These are phyloP conservation scores for Phyllotreta striolata DNA, from an alignment of 2,888 invertebrate genomes.

Conservation along the genomic window DNA sequence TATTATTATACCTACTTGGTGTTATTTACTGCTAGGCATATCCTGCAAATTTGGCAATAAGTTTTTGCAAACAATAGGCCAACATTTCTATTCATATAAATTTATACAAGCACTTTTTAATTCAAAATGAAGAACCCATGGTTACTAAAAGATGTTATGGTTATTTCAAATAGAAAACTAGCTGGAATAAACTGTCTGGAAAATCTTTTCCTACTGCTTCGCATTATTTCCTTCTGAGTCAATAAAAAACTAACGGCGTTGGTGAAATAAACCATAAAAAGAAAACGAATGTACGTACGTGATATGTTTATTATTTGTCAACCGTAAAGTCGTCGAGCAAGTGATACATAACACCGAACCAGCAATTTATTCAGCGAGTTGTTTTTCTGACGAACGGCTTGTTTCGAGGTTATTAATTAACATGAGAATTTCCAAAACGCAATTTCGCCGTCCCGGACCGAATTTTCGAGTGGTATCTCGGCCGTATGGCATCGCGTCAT, in stretches of 20 bases:
- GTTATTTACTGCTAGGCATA: neutral
- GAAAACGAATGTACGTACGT: constrained; percentile 45
- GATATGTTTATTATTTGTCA: constrained; percentile 38
- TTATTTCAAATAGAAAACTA: too few relatives aligned
- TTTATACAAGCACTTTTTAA: too few relatives aligned
- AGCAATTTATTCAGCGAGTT: constrained; percentile 2
- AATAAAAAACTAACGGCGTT: constrained; percentile 44
- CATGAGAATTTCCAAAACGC: neutral
- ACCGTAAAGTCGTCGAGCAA: constrained; percentile 20
- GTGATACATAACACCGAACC: constrained; percentile 14
- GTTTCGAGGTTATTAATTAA: neutral
- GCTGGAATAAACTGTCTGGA: constrained; percentile 26
- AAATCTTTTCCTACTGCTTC: constrained; percentile 37
- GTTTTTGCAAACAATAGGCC: too few relatives aligned
- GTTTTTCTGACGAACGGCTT: constrained; percentile 9
- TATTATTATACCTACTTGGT: neutral
- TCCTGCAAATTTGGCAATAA: too few relatives aligned
- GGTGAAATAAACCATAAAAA: constrained; percentile 45
- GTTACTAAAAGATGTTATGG: too few relatives aligned
- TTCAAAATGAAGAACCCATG: too few relatives aligned
- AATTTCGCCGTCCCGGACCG: too few relatives aligned
- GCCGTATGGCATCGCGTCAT: too few relatives aligned
- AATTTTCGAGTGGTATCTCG: too few relatives aligned
- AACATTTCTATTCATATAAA: too few relatives aligned
- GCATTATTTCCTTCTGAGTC: constrained; percentile 38